Conservation (phyloP, 2,888 invertebrate species). For the Tuta absoluta region DNA sequence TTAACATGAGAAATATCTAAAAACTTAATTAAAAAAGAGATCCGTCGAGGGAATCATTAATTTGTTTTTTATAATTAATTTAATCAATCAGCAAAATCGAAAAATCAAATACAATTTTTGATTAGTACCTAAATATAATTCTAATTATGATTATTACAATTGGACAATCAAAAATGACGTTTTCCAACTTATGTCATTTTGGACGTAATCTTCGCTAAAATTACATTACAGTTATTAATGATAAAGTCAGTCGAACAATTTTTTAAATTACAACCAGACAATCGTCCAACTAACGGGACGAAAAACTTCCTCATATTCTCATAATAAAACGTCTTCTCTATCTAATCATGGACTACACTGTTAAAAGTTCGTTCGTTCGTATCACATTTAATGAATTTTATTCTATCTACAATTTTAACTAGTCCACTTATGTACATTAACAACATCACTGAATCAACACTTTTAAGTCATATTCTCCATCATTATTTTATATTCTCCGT, state of each 20-base stretch:
- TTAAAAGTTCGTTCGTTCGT: constrained; percentile 55
- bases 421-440: constrained; percentile 64
- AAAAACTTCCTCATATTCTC: constrained; percentile 25
- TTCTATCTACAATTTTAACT: constrained; percentile 72
- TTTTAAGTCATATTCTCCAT: constrained; percentile 17
- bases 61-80: constrained; percentile 30
- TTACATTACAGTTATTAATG: constrained; percentile 47
- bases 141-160: constrained; percentile 40
- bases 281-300: constrained; percentile 35
- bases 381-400: constrained; percentile 74
- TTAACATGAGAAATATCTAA: constrained; percentile 29
- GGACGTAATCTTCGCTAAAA: constrained; percentile 57
- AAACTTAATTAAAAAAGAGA: constrained; percentile 43
- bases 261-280: constrained; percentile 56
- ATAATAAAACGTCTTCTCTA: constrained; percentile 41
- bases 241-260: constrained; percentile 70
- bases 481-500: constrained; percentile 14
- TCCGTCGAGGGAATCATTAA: constrained; percentile 49
- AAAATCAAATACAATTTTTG: constrained; percentile 34
- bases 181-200: constrained; percentile 52
- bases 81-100: constrained; percentile 30
- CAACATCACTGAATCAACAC: constrained; percentile 28
- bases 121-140: constrained; percentile 28
- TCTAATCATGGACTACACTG: constrained; percentile 50
- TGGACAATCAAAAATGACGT: constrained; percentile 52